Evolutionary conservation across 1,140 invertebrate genomes (phyloP), one percentile per base, ranked within the genome.

Genomic region (Panulirus ornatus): DNA sequence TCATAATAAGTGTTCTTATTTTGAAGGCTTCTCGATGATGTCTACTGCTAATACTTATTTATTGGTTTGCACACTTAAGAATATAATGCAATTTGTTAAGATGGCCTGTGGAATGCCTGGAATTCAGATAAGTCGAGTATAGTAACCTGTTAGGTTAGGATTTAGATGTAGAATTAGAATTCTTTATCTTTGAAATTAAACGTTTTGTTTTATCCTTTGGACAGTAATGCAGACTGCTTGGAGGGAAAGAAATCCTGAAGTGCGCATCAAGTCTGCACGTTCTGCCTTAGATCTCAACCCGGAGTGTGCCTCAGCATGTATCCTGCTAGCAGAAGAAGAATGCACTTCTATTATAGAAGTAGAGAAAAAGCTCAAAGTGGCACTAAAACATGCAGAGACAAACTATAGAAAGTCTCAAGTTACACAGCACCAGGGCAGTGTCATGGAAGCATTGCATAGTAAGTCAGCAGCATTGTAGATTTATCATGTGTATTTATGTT

Each of bases 241-340:
- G 98, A 95, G 99, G 92, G 98, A 99, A 95, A 95, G 98, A 42
- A 99, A 99, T 95, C 98, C 98, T 0, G 95, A 97, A 91, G 96
- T 97, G 8, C 95, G 99, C 86, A 98, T 99, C 70, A 98, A 98
- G 94, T 97, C 97, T 36, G 98, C 98, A 0, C 97, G 98, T 93
- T 97, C 96, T 93, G 98, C 98, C 1, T 94, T 99, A 19, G 97
- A 98, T 93, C 96, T 96, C 88, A 99, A 99, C 94, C 94, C 97
- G 0, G 98, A 99, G 93, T 99, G 98, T 95, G 98, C 98, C 0
- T 97, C 98, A 40, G 99, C 99, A 38, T 97, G 99, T 93, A 98
- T 99, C 93, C 94, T 99, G 81, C 94, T 99, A 47, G 98, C 98
- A 0, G 99, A 99, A 94, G 99, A 99, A 94, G 98, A 99, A 94